These are phyloP conservation scores for Sarcophaga peregrina DNA, from an alignment of 1,140 invertebrate genomes.

Conservation along the genomic window DNA sequence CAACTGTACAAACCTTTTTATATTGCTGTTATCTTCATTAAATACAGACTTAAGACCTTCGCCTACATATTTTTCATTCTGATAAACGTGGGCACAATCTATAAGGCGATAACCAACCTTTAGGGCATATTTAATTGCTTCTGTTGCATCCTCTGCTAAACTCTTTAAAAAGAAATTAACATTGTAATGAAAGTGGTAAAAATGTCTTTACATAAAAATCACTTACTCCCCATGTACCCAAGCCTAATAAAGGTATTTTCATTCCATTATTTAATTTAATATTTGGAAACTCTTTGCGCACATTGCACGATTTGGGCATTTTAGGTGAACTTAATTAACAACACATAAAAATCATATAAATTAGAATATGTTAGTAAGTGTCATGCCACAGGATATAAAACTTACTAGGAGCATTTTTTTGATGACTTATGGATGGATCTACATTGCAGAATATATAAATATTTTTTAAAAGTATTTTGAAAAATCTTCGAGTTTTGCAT, in stretches of 20 bases:
- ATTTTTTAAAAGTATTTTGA: too few species aligned
- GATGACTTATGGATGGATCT: too few species aligned
- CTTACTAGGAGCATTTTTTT: too few species aligned
- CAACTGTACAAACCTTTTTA: slow-evolving; percentile 69
- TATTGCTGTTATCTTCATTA: slow-evolving; percentile 72
- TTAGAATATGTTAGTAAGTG: too few species aligned
- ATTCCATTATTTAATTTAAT: slow-evolving; percentile 72
- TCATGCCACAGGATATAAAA: too few species aligned
- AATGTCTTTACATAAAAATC: neutral
- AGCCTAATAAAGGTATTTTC: slow-evolving; percentile 76
- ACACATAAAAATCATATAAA: too few species aligned
- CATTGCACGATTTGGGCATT: too few species aligned
- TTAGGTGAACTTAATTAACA: too few species aligned
- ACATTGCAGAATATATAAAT: too few species aligned
- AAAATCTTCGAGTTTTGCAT: too few species aligned
- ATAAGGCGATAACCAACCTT: slow-evolving; percentile 83
- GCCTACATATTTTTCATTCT: slow-evolving; percentile 82
- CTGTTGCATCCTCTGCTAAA: neutral
- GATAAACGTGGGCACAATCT: slow-evolving; percentile 83
- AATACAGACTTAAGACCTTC: slow-evolving; percentile 75
- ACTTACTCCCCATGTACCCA: slow-evolving; percentile 83
- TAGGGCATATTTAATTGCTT: slow-evolving; percentile 81
- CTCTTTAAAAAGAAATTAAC: slow-evolving; percentile 33
- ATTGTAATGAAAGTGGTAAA: neutral
- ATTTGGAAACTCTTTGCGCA: neutral